Evolutionary conservation across 2,888 invertebrate species (phyloP), one percentile per base, ranked within the genome.

Genomic region (Meteorus cinctellus): DNA sequence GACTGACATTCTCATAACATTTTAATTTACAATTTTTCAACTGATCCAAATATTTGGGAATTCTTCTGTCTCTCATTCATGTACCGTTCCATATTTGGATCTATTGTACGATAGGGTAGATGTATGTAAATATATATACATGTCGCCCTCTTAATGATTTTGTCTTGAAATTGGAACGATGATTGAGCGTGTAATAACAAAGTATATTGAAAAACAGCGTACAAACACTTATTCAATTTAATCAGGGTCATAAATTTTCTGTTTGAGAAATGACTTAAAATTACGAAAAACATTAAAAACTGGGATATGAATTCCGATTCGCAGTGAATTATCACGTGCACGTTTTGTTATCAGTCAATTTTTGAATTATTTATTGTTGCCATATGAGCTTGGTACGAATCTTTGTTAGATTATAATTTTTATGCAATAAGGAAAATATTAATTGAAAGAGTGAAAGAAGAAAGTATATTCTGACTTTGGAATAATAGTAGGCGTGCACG

Each of bases 401-500:
- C 36, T 65, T 24, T 19, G 34, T 19, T 68, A 65, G 63, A 45
- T 68, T 60, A 41, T 65, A 34, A 65, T 51, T 34, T 12, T 76
- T 59, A 31, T 36, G 59, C 55, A 59, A 19, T 24, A 24, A 19
- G 51, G 31, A 63, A 12, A 29, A 14, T 3, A 62, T 31, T 34
- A 31, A 62, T 29, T 10, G 5, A 16, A 34, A 31, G 3, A 31
- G 34, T 62, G 5, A 31, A 31, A 24, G 36, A 19, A 63, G 16
- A 48, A 48, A 45, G 29, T 16, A 41, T 24, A 29, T 36, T 34
- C 45, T 45, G 41, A 51, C 66, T 72, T 51, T 77, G 76, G 73
- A 76, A 77, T 73, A 14, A 36, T 41, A 76, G 71, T 36, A 12
- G 62, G 75, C 45, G 60, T 45, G 75, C 68, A 74, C 75, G 69